Percentiles rank a stretch among this genome's conserved stretches.
These are phyloP conservation scores for Pristionchus pacificus DNA, from an alignment of 1,140 invertebrate species.

Conservation along the genomic window DNA sequence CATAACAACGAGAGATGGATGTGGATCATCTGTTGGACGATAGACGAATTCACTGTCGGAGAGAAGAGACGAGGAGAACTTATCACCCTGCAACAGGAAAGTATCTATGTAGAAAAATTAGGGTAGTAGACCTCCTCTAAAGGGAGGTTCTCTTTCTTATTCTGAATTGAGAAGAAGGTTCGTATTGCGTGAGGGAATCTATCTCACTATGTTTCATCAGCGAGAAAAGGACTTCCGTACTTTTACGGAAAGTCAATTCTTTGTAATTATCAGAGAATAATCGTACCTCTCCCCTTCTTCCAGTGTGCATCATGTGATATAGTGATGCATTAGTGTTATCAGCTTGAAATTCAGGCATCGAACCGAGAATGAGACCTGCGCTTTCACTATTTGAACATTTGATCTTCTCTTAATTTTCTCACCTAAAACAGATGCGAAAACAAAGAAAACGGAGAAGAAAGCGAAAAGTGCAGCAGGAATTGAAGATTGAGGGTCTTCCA, in stretches of 20 bases:
- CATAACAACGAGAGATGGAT: constrained; percentile 37
- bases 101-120: constrained; percentile 7
- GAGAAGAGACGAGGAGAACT: constrained; percentile 15
- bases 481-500: constrained; percentile 51
- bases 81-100: constrained; percentile 15
- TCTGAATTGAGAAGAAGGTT: constrained; percentile 12
- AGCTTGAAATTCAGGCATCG: constrained; percentile 55
- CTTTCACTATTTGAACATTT: constrained; percentile 5
- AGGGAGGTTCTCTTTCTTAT: neutral
- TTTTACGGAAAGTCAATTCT: too few species aligned
- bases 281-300: constrained; percentile 7
- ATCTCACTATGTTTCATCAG: too few species aligned
- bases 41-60: constrained; percentile 40
- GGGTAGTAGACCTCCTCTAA: constrained; percentile 13
- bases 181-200: too few species aligned
- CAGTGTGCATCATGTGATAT: constrained; percentile 47
- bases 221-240: too few species aligned
- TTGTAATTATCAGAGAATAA: too few species aligned
- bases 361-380: constrained; percentile 51
- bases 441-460: constrained; percentile 48
- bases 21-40: constrained; percentile 49
- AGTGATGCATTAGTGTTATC: constrained; percentile 45
- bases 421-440: constrained; percentile 49
- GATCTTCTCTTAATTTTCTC: constrained; percentile 13
- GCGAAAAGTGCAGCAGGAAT: constrained; percentile 47